Evolutionary conservation across 1,140 invertebrate species (phyloP).

Genomic region (Saccostrea glomerata): DNA sequence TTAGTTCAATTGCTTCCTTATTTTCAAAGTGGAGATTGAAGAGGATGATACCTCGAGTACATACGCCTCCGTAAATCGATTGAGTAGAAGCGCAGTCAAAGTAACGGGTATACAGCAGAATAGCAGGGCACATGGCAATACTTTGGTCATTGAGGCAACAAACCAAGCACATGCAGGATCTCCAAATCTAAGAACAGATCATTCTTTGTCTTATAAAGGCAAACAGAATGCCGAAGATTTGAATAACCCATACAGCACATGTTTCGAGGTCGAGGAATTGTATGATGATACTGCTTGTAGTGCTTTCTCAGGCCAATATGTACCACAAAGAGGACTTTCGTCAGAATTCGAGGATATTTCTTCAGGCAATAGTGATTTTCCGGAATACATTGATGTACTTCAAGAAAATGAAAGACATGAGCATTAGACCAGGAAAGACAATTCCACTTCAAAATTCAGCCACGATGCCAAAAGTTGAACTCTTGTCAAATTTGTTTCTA

Average conservation of each 20-base stretch:
- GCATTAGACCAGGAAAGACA: too few relatives aligned
- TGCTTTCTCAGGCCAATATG: too few relatives aligned
- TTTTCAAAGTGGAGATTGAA: background rate
- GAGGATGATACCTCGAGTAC: background rate
- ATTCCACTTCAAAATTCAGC: too few relatives aligned
- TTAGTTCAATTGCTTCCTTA: background rate
- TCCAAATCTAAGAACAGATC: background rate
- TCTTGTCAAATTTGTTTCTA: too few relatives aligned
- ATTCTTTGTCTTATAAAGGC: background rate
- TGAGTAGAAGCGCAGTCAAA: background rate
- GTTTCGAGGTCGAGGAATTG: background rate
- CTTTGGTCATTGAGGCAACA: too few relatives aligned
- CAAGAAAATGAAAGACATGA: too few relatives aligned
- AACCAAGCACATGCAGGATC: too few relatives aligned
- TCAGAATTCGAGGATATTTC: too few relatives aligned
- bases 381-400: too few relatives aligned
- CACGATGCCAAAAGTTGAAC: too few relatives aligned
- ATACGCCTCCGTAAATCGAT: background rate
- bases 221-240: background rate
- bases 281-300: background rate
- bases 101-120: background rate
- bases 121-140: background rate
- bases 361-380: too few relatives aligned
- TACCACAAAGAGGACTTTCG: too few relatives aligned
- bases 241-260: background rate